Evolutionary conservation across 2,797 vertebrate genomes (phyloP).

Genomic region (Heterohyrax brucei): DNA sequence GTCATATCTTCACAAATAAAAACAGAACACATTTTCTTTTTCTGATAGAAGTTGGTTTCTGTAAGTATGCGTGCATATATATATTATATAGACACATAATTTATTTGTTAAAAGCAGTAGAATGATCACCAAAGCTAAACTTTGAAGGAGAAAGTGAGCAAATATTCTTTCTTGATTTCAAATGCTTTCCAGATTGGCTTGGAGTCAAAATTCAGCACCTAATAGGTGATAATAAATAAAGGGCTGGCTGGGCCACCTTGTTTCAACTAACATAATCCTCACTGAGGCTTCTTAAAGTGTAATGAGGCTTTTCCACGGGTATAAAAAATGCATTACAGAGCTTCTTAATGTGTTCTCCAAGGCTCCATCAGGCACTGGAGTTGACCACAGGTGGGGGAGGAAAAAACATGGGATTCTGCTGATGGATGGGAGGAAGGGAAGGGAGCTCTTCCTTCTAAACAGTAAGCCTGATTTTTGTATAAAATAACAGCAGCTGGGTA

Average conservation of each 20-base stretch:
- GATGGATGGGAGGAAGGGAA: background rate
- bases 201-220: background rate
- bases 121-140: conserved; percentile 2
- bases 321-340: background rate
- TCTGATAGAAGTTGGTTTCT: background rate
- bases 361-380: background rate
- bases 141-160: background rate
- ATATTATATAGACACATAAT: background rate
- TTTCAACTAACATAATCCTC: conserved; percentile 27
- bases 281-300: background rate
- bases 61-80: background rate
- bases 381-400: background rate
- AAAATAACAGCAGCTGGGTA: background rate
- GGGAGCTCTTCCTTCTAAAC: background rate
- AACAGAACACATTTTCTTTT: conserved; percentile 12
- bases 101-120: background rate
- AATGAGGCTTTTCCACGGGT: background rate
- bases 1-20: conserved; percentile 20
- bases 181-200: background rate
- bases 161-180: conserved; percentile 14
- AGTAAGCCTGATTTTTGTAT: background rate
- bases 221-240: background rate
- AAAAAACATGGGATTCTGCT: background rate
- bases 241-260: background rate
- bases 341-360: background rate